A percentile compares a stretch with the other conserved stretches of the same genome.
Evolutionary conservation across 2,888 invertebrate genomes (phyloP).

Genomic region (Lutraria lutraria): DNA sequence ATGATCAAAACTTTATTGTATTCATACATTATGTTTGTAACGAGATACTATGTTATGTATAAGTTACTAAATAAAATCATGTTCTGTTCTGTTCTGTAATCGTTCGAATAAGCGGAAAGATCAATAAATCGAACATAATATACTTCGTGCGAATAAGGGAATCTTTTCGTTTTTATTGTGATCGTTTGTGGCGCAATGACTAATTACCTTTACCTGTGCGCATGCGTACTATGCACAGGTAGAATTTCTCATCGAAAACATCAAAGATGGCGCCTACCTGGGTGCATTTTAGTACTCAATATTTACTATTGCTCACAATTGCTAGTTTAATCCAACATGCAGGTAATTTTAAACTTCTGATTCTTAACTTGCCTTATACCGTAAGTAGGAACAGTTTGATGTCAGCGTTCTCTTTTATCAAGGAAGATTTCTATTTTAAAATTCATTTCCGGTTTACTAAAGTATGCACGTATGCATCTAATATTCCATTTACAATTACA

Average conservation of each 20-base stretch:
- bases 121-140: no score
- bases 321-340: conserved; percentile 11
- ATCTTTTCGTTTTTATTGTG: no score
- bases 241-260: conserved; percentile 31
- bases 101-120: no score
- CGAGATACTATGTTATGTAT: no score
- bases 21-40: no score
- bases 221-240: conserved; percentile 52
- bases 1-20: no score
- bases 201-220: conserved; percentile 50
- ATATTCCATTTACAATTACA: no score
- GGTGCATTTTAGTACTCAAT: conserved; percentile 28
- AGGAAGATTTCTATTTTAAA: background rate
- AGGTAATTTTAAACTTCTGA: conserved; percentile 23
- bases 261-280: conserved; percentile 60
- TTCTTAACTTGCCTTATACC: background rate
- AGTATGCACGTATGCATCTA: background rate
- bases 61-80: no score
- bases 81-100: no score
- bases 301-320: conserved; percentile 1
- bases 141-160: no score
- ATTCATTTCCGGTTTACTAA: conserved; percentile 39
- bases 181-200: background rate
- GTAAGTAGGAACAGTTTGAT: no score
- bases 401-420: background rate